These are phyloP conservation scores for Stylophora pistillata DNA, from an alignment of 64 coral and sea anemone genomes.

Conservation along the genomic window DNA sequence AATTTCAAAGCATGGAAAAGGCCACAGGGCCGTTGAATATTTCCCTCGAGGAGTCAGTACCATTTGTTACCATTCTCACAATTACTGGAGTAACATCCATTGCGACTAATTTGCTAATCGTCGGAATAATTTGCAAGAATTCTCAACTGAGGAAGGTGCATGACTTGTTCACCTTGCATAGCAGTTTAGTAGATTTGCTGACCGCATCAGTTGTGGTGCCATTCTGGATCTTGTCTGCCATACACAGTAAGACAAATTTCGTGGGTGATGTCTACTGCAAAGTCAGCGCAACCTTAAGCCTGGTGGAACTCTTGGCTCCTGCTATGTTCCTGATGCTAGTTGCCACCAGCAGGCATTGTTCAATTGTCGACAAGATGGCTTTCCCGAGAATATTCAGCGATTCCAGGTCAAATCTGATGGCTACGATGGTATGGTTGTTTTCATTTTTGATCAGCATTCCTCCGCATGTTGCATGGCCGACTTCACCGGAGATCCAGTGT, in stretches of 20 bases:
- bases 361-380: slow-evolving; percentile 68
- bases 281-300: slow-evolving; percentile 56
- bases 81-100: slow-evolving; percentile 74
- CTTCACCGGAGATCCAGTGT: slow-evolving; percentile 26
- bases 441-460: slow-evolving; percentile 58
- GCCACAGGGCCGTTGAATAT: slow-evolving; percentile 28
- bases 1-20: background rate
- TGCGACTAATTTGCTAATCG: slow-evolving; percentile 62
- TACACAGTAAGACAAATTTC: slow-evolving; percentile 65
- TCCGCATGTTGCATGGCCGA: slow-evolving; percentile 64
- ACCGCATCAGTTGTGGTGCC: slow-evolving; percentile 67
- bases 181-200: slow-evolving; percentile 62
- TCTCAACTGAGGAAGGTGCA: slow-evolving; percentile 47
- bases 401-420: slow-evolving; percentile 30
- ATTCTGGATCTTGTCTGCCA: slow-evolving; percentile 81
- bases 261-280: slow-evolving; percentile 49
- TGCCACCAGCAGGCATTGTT: slow-evolving; percentile 59
- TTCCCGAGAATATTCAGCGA: slow-evolving; percentile 67
- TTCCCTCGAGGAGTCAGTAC: slow-evolving; percentile 62
- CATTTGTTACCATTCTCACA: slow-evolving; percentile 80
- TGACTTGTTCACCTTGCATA: slow-evolving; percentile 73
- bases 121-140: slow-evolving; percentile 69
- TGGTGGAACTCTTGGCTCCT: slow-evolving; percentile 71
- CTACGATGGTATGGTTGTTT: slow-evolving; percentile 53
- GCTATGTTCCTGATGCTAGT: slow-evolving; percentile 63